Conservation (phyloP, 1,140 invertebrate species). For the Melanaphis sacchari region DNA sequence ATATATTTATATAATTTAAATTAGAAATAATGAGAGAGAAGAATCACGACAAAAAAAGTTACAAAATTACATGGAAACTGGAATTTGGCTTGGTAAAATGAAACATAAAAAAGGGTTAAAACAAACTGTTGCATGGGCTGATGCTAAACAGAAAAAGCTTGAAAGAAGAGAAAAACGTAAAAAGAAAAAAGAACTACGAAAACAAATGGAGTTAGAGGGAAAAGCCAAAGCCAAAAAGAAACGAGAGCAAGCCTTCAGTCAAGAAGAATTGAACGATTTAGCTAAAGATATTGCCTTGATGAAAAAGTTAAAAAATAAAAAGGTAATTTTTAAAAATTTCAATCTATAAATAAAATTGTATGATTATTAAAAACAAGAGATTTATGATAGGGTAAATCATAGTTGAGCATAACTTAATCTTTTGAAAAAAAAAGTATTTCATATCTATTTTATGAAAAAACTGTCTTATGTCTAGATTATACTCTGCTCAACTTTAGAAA, state of each 20-base stretch:
- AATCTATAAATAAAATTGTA: not conserved
- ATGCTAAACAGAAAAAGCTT: slow-evolving; percentile 77
- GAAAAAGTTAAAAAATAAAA: slow-evolving; percentile 89
- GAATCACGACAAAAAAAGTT: slow-evolving; percentile 76
- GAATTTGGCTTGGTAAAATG: slow-evolving; percentile 77
- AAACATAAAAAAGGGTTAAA: slow-evolving; percentile 67
- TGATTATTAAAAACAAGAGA: not conserved
- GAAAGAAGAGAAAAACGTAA: slow-evolving; percentile 71
- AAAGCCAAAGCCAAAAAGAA: slow-evolving; percentile 65
- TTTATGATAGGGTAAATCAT: no score
- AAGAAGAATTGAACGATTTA: slow-evolving; percentile 85
- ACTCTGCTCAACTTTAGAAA: no score
- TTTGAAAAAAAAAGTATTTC: not conserved
- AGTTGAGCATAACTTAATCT: no score
- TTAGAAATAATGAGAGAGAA: slow-evolving; percentile 78
- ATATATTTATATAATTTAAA: slow-evolving; percentile 8
- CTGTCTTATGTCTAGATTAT: no score
- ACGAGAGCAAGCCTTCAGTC: slow-evolving; percentile 67
- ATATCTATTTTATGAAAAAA: not conserved
- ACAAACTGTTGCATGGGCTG: slow-evolving; percentile 80
- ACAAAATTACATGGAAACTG: slow-evolving; percentile 75
- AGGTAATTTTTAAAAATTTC: slow-evolving; percentile 64
- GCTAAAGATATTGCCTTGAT: slow-evolving; percentile 82
- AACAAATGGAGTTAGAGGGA: slow-evolving; percentile 65
- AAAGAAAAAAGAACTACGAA: slow-evolving; percentile 69